Evolutionary conservation across 2,888 invertebrate species (phyloP).

Genomic region (Drosophila falleni): DNA sequence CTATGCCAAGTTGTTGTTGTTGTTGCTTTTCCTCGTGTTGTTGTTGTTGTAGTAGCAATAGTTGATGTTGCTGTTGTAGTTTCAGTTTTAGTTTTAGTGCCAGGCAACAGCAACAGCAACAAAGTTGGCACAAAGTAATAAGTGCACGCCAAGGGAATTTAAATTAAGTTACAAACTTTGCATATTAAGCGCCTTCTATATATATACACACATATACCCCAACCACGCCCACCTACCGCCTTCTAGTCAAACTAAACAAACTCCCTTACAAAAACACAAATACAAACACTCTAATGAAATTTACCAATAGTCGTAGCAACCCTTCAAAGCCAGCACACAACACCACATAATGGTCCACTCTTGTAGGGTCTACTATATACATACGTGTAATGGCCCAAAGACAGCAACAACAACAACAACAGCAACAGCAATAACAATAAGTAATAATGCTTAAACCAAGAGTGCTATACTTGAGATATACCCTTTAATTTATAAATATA

Average conservation of each 20-base stretch:
- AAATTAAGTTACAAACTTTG: conserved; percentile 75
- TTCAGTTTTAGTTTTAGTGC: conserved; percentile 59
- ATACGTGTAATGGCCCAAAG: conserved; percentile 31
- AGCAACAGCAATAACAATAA: conserved; percentile 7
- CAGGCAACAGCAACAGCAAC: conserved; percentile 32
- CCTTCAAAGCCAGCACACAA: conserved; percentile 37
- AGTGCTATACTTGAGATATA: neutral
- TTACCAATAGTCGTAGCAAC: conserved; percentile 55
- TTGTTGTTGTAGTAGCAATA: conserved; percentile 15
- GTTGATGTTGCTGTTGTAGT: conserved; percentile 30
- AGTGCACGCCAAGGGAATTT: conserved; percentile 73
- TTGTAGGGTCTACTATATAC: conserved; percentile 16
- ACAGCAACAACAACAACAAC: conserved; percentile 13
- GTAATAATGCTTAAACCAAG: neutral
- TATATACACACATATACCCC: conserved; percentile 2
- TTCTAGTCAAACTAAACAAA: conserved; percentile 36
- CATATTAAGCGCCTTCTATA: conserved; percentile 65
- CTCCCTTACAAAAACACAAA: conserved; percentile 45
- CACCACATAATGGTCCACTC: conserved; percentile 52
- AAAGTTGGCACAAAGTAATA: conserved; percentile 69
- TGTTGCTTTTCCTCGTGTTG: conserved; percentile 39
- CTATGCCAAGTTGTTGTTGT: conserved; percentile 56
- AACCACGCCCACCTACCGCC: neutral
- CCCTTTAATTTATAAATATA: conserved; percentile 8
- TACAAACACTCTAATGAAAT: conserved; percentile 48